Percentiles rank a stretch among this genome's conserved stretches.
These are phyloP conservation scores for Ciconia nigra DNA, from an alignment of 2,797 vertebrate species.

Conservation along the genomic window DNA sequence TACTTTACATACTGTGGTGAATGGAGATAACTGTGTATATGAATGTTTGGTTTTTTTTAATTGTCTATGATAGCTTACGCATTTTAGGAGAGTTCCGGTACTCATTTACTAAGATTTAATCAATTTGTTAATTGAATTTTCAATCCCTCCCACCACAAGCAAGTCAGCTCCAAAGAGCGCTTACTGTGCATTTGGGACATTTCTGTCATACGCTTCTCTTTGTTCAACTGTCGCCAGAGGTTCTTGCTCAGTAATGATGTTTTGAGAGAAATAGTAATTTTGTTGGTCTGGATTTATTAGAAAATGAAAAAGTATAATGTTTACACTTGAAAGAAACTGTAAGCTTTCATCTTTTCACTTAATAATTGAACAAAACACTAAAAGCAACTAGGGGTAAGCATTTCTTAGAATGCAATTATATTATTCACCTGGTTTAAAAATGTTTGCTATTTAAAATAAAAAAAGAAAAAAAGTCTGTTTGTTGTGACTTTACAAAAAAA, in stretches of 20 bases:
- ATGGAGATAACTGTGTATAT: conserved; percentile 76
- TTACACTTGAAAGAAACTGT: conserved; percentile 68
- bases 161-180: conserved; percentile 59
- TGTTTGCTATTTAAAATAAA: conserved; percentile 48
- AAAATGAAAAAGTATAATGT: conserved; percentile 65
- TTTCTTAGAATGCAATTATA: conserved; percentile 69
- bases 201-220: conserved; percentile 65
- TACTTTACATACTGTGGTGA: conserved; percentile 74
- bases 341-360: conserved; percentile 69
- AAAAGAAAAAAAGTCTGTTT: conserved; percentile 17
- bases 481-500: conserved; percentile 59
- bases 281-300: conserved; percentile 66
- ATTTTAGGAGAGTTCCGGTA: conserved; percentile 72
- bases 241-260: conserved; percentile 72
- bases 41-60: conserved; percentile 65
- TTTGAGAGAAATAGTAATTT: conserved; percentile 63
- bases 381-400: conserved; percentile 62
- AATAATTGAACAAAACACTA: conserved; percentile 68
- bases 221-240: conserved; percentile 66
- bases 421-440: conserved; percentile 71
- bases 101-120: conserved; percentile 71
- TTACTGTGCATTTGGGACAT: conserved; percentile 58
- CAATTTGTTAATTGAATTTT: conserved; percentile 70
- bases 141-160: conserved; percentile 42
- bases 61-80: conserved; percentile 74